Percentiles rank a stretch among this genome's conserved stretches.
These are phyloP conservation scores for Sebastes oblongus DNA, from an alignment of 2,797 vertebrate species.

Conservation along the genomic window DNA sequence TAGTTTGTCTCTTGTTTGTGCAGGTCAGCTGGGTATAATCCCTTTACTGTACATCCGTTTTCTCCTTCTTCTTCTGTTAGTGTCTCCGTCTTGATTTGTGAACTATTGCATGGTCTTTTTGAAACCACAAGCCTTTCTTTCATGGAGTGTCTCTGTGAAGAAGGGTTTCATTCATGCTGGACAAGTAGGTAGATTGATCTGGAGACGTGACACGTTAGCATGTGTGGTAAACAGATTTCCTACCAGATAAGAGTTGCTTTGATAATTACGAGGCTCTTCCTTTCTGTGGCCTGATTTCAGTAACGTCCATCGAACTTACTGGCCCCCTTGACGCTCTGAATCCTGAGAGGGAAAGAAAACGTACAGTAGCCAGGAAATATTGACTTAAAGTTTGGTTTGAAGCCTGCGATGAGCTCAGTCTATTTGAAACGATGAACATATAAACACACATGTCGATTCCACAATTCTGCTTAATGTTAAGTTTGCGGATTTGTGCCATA, in stretches of 20 bases:
- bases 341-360: neutral
- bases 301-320: neutral
- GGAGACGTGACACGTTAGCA: conserved; percentile 28
- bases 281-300: conserved; percentile 8
- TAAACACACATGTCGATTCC: neutral
- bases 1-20: neutral
- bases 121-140: conserved; percentile 18
- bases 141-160: neutral
- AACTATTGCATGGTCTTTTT: neutral
- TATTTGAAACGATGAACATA: conserved; percentile 9
- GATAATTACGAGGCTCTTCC: conserved; percentile 26
- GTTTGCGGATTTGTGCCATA: neutral
- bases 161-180: conserved; percentile 42
- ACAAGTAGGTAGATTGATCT: conserved; percentile 18
- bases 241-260: conserved; percentile 36
- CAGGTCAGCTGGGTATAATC: neutral
- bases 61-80: neutral
- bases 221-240: conserved; percentile 50
- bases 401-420: neutral
- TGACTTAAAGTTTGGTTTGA: neutral
- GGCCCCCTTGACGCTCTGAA: neutral
- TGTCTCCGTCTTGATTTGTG: neutral
- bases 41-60: neutral
- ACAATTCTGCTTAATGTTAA: neutral
- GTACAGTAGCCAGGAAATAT: neutral